Evolutionary conservation across 2,113 vertebrate genomes (phyloP).

Genomic region (Cisticola juncidis): DNA sequence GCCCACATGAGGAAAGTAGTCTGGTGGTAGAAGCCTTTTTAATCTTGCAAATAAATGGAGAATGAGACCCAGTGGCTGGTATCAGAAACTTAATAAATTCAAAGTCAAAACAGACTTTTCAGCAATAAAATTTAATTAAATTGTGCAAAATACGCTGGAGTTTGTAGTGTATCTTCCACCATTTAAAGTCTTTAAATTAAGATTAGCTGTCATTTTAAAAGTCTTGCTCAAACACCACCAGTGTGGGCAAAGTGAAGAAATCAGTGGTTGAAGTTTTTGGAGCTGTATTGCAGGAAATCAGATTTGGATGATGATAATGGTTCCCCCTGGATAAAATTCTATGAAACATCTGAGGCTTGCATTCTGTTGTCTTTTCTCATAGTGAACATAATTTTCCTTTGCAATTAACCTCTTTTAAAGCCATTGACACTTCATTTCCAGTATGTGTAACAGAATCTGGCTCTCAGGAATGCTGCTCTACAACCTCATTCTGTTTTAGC

Average conservation of each 20-base stretch:
- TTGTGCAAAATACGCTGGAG: not conserved
- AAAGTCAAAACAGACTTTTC: not conserved
- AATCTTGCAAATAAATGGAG: not conserved
- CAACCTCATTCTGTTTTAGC: not conserved
- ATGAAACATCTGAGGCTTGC: not conserved
- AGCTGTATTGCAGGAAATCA: not conserved
- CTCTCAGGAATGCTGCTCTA: not conserved
- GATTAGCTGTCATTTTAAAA: not conserved
- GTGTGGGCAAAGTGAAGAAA: not conserved
- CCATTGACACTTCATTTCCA: not conserved
- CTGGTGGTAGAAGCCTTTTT: not conserved
- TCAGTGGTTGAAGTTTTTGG: not conserved
- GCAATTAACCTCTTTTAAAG: not conserved
- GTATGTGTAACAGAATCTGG: not conserved
- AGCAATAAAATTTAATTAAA: slow-evolving; percentile 13
- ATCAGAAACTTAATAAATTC: slow-evolving; percentile 13
- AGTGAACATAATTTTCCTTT: not conserved
- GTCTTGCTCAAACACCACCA: not conserved
- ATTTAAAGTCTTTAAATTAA: not conserved
- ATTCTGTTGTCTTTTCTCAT: not conserved
- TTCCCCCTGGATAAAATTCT: not conserved
- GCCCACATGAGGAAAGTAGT: not conserved
- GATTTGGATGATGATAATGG: not conserved
- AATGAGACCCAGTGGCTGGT: not conserved
- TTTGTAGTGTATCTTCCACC: not conserved